Percentiles rank a stretch among this genome's conserved stretches.
phyloP scores from a whole-genome alignment of 2,797 vertebrate genomes.

The Danio tinwini region DNA sequence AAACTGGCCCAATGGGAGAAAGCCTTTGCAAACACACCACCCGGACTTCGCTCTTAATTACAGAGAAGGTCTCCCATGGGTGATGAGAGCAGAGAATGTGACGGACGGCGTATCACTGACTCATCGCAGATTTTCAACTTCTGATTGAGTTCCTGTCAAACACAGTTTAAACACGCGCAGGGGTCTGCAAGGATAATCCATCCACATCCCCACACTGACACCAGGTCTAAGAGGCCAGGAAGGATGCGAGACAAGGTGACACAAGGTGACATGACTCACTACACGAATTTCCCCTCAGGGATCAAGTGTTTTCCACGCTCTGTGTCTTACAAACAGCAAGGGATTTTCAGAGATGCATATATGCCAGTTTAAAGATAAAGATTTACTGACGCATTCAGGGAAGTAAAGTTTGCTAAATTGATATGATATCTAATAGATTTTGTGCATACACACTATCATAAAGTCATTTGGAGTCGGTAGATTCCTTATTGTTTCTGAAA shows the following conservation, averaged over 20 bases:
- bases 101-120: neutral
- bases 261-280: slow-evolving; percentile 18
- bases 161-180: slow-evolving; percentile 48
- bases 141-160: slow-evolving; percentile 56
- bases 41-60: slow-evolving; percentile 45
- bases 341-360: too few species aligned
- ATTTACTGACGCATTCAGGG: too few species aligned
- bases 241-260: slow-evolving; percentile 35
- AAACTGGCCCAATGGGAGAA: neutral
- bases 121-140: slow-evolving; percentile 41
- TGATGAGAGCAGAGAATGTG: slow-evolving; percentile 12
- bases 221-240: slow-evolving; percentile 16
- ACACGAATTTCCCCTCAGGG: neutral
- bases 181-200: slow-evolving; percentile 50
- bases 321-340: neutral
- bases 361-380: too few species aligned
- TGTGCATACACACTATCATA: too few species aligned
- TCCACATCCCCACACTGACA: slow-evolving; percentile 24
- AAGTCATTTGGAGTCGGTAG: too few species aligned
- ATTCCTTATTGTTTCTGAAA: too few species aligned
- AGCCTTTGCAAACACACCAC: slow-evolving; percentile 25
- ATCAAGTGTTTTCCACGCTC: neutral
- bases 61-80: slow-evolving; percentile 28
- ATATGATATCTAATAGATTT: too few species aligned
- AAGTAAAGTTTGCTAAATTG: too few species aligned